A percentile compares a stretch with the other conserved stretches of the same genome.
phyloP scores from a whole-genome alignment of 2,797 vertebrate genomes.

The Siniperca scherzeri region DNA sequence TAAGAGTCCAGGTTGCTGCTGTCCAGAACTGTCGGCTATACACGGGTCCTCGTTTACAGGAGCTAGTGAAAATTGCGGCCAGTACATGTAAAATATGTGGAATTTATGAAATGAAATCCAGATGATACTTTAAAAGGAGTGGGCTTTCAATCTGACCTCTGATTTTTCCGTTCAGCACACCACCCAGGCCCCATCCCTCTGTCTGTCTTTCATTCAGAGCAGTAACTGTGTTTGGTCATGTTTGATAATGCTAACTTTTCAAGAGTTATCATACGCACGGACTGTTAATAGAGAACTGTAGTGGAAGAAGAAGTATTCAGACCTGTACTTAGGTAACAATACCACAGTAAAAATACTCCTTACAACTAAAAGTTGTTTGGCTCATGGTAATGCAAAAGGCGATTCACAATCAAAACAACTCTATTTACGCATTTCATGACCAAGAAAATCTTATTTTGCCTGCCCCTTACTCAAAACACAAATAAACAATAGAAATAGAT shows the following conservation, averaged over 20 bases:
- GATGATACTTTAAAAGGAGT: slow-evolving; percentile 83
- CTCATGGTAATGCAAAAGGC: too few relatives aligned
- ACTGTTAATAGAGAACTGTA: background rate
- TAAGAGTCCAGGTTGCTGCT: slow-evolving; percentile 53
- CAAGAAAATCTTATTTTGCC: too few relatives aligned
- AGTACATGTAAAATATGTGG: slow-evolving; percentile 86
- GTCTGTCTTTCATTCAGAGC: slow-evolving; percentile 61
- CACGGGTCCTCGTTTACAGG: slow-evolving; percentile 70
- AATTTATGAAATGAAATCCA: slow-evolving; percentile 88
- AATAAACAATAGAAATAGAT: too few relatives aligned
- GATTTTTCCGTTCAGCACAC: slow-evolving; percentile 72
- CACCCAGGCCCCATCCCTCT: slow-evolving; percentile 29
- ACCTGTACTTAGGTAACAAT: background rate
- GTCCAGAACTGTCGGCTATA: slow-evolving; percentile 44
- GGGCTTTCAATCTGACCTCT: slow-evolving; percentile 81
- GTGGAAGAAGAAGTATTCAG: background rate
- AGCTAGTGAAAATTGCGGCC: slow-evolving; percentile 81
- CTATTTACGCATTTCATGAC: too few relatives aligned
- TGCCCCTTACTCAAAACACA: too few relatives aligned
- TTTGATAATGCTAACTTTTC: slow-evolving; percentile 43
- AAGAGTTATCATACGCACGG: background rate
- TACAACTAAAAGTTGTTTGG: background rate
- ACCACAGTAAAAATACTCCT: background rate
- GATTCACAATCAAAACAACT: too few relatives aligned
- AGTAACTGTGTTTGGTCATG: slow-evolving; percentile 40